These are phyloP conservation scores for Protobothrops mucrosquamatus DNA, from an alignment of 2,113 vertebrate species.

Conservation along the genomic window DNA sequence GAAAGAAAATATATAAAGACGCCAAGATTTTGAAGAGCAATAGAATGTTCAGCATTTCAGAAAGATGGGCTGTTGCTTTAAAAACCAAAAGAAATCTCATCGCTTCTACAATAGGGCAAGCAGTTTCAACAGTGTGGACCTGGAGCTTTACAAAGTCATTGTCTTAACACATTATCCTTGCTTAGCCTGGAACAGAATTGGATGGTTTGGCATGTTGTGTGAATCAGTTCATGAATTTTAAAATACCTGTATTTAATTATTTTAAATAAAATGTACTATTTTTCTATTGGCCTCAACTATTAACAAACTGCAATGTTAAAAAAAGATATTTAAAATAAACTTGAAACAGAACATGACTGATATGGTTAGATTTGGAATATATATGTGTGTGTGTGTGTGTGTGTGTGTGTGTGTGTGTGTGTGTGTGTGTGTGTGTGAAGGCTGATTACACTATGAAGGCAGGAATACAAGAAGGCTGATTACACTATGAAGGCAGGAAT, in stretches of 20 bases:
- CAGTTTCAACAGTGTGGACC: background rate
- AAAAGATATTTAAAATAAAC: background rate
- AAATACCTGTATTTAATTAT: background rate
- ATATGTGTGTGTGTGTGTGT: too few relatives aligned
- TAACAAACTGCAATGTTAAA: background rate
- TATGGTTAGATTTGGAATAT: background rate
- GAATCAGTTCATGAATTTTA: background rate
- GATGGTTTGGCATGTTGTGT: background rate
- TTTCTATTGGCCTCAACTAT: background rate
- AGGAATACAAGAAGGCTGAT: too few relatives aligned
- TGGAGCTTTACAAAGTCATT: background rate
- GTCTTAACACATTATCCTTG: background rate
- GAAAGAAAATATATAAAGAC: background rate
- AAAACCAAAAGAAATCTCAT: background rate
- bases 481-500: too few relatives aligned
- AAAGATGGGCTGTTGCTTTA: background rate
- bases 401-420: too few relatives aligned
- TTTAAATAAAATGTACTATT: background rate
- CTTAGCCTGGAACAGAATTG: background rate
- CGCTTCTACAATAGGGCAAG: background rate
- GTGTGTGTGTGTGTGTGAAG: too few relatives aligned
- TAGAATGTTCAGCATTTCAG: background rate
- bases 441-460: too few relatives aligned
- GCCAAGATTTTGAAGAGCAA: background rate
- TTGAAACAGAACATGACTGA: background rate